Evolutionary conservation across 2,797 vertebrate species (phyloP).

Genomic region (Megaceryle alcyon): DNA sequence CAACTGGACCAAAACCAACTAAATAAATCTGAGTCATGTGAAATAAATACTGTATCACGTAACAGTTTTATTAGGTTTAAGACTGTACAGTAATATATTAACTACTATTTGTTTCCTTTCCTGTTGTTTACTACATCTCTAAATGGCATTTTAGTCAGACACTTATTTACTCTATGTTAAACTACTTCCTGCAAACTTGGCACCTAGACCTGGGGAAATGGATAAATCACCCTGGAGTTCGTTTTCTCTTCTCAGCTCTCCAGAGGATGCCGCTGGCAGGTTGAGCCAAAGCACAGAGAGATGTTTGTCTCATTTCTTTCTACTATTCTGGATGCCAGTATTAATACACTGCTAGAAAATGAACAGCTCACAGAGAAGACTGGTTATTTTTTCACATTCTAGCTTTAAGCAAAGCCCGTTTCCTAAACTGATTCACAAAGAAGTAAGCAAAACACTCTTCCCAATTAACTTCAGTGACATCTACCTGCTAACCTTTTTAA

Average conservation of each 20-base stretch:
- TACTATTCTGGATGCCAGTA: background rate
- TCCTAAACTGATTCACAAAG: background rate
- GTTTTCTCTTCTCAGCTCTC: background rate
- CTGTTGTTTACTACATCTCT: constrained; percentile 1
- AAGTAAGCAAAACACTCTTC: background rate
- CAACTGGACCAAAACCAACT: background rate
- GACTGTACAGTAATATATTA: background rate
- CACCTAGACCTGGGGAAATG: constrained; percentile 6
- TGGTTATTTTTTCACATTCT: background rate
- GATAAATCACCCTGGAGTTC: constrained; percentile 34
- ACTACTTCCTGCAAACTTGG: background rate
- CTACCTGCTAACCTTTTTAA: background rate
- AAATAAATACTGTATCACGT: background rate
- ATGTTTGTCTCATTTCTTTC: background rate
- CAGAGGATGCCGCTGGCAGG: background rate
- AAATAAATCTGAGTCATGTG: background rate
- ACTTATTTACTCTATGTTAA: constrained; percentile 14
- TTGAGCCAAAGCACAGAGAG: background rate
- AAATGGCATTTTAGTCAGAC: background rate
- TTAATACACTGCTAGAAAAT: background rate
- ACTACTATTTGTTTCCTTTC: background rate
- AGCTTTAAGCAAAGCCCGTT: background rate
- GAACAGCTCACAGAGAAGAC: background rate
- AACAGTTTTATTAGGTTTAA: background rate
- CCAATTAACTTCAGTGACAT: background rate